phyloP scores from a whole-genome alignment of 2,113 vertebrate genomes.

The Clarias magur region DNA sequence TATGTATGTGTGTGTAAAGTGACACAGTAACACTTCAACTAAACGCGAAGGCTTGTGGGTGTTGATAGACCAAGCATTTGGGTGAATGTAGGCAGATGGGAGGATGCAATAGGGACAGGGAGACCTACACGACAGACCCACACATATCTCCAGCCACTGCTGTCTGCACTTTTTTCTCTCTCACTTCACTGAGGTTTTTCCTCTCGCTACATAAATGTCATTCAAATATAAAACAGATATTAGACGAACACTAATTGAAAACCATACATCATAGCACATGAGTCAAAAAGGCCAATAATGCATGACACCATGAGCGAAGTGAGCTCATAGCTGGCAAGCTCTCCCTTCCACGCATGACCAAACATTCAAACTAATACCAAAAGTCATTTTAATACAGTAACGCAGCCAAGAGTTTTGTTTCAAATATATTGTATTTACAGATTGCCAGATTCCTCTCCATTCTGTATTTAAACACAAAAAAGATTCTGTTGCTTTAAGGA shows the following conservation, averaged over 20 bases:
- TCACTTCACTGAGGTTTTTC: not conserved
- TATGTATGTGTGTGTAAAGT: constrained; percentile 7
- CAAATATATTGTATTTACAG: not conserved
- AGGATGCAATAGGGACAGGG: constrained; percentile 17
- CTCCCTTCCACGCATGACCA: constrained; percentile 14
- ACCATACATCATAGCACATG: not conserved
- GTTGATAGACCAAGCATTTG: constrained; percentile 26
- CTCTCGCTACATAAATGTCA: not conserved
- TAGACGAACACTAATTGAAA: not conserved
- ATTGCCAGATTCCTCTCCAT: not conserved
- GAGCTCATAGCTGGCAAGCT: constrained; percentile 27
- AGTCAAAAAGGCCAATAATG: constrained; percentile 16
- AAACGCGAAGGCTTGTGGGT: constrained; percentile 14
- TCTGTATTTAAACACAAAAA: constrained; percentile 9
- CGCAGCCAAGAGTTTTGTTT: not conserved
- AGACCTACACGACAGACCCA: not conserved
- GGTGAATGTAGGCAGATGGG: constrained; percentile 39
- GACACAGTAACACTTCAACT: constrained; percentile 22
- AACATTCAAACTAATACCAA: constrained; percentile 40
- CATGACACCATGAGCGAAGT: constrained; percentile 9
- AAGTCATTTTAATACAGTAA: constrained; percentile 25
- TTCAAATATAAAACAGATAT: constrained; percentile 9
- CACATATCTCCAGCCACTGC: constrained; percentile 24
- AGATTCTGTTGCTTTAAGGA: not conserved
- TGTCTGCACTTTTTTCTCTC: constrained; percentile 22